Base-by-base conservation (phyloP, 1,140 invertebrate species). In the Arion vulgaris region DNA sequence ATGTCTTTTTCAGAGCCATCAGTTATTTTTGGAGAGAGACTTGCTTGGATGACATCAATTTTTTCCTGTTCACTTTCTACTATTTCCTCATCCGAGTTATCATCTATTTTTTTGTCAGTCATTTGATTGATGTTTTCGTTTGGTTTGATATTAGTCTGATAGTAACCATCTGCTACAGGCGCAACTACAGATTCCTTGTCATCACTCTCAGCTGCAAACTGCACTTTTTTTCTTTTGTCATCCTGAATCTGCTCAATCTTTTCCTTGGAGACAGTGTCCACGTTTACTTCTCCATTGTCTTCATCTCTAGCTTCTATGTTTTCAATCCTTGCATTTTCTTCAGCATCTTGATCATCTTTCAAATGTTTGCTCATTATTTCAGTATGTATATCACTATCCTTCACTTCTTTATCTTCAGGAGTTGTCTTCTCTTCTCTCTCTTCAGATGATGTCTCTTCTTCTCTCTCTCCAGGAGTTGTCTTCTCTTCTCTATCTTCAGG, bases 211-310 rank as follows among this genome's bases (percentile, higher is more conserved):
- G 72, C 11, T n/a, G 66, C 41, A 66, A 36, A 32, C 34, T 83
- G 74, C 41, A 75, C 73, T 28, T 80, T 90, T 77, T 26, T 88
- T 83, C 80, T 88, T 90, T 15, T 80, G 36, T 92, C 89, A 71
- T 92, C 88, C 49, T 74, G 19, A 28, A 36, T 38, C 49, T 39
- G 53, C 62, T 66, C 62, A 66, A 32, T 4, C 28, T 66, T 23
- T 57, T n/a, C 53, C 23, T 57, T 45, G 41, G 53, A 57, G 9
- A 57, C 2, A n/a, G 23, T n/a, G 23, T 57, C 53, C 9, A 19
- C 15, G 23, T 19, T 23, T 23, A 57, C 36, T 5, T 71, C 68
- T 39, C 34, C 32, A 7, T 36, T 34, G 7, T 71, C 68, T 15
- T 34, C 32, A 71, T 71, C 68, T 66, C 4, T 9, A 66, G 57